These are phyloP conservation scores for Microchirus variegatus DNA, from an alignment of 2,797 vertebrate genomes.

Conservation along the genomic window DNA sequence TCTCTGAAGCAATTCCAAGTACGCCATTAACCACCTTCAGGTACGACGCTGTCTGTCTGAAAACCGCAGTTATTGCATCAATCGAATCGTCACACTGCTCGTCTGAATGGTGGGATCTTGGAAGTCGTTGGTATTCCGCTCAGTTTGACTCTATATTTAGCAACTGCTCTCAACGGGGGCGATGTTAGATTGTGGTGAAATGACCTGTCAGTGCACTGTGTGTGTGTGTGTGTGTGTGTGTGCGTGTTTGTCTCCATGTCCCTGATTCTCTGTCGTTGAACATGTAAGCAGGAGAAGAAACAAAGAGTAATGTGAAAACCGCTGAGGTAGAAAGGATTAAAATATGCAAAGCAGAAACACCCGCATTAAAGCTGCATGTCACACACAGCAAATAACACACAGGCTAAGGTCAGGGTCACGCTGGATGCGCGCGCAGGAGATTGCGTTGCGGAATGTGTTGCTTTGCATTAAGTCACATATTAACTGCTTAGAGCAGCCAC, in stretches of 20 bases:
- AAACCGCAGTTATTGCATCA: conserved; percentile 7
- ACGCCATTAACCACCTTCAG: too few species aligned
- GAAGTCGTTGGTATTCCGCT: conserved; percentile 60
- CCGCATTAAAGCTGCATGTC: background rate
- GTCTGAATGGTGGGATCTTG: conserved; percentile 35
- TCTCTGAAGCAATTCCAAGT: too few species aligned
- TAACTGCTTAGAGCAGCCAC: too few species aligned
- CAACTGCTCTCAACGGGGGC: conserved; percentile 35
- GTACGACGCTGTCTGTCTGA: background rate
- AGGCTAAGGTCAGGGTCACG: too few species aligned
- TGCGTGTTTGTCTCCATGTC: conserved; percentile 5
- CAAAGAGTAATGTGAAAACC: conserved; percentile 14
- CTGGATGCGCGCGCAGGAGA: too few species aligned
- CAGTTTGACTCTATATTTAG: conserved; percentile 59
- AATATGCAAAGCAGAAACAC: conserved; percentile 26
- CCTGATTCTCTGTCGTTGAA: conserved; percentile 22
- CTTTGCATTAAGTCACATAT: too few species aligned
- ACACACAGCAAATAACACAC: background rate
- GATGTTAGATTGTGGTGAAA: conserved; percentile 53
- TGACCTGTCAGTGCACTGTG: conserved; percentile 52
- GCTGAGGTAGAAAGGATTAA: conserved; percentile 25
- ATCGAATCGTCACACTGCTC: conserved; percentile 18
- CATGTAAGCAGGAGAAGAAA: conserved; percentile 36
- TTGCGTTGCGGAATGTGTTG: too few species aligned
- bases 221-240: conserved; percentile 3